These are phyloP conservation scores for Tragelaphus imberbis DNA, from an alignment of 2,113 vertebrate species.

Conservation along the genomic window DNA sequence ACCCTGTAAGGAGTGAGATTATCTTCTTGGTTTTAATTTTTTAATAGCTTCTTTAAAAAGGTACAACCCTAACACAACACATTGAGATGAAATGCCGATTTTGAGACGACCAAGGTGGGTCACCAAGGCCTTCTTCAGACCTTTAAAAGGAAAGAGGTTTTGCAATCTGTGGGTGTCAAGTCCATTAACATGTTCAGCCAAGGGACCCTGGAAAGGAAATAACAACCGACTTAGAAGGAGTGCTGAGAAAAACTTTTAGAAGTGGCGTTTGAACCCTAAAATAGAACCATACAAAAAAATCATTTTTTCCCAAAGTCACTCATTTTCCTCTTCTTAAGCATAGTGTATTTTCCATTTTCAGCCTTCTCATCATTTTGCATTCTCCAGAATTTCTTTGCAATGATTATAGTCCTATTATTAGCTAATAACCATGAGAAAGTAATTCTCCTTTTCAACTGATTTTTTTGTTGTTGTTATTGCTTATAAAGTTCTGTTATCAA, in stretches of 20 bases:
- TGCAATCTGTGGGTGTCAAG: neutral
- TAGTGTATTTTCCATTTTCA: neutral
- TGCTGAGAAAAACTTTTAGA: neutral
- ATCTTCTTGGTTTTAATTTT: neutral
- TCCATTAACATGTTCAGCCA: neutral
- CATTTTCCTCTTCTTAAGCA: neutral
- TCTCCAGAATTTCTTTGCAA: neutral
- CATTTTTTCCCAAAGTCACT: neutral
- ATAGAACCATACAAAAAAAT: neutral
- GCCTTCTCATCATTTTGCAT: neutral
- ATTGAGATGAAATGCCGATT: neutral
- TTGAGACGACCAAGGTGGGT: neutral
- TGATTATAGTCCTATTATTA: neutral
- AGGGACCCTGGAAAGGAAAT: neutral
- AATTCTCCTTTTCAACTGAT: neutral
- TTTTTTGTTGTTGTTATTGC: neutral
- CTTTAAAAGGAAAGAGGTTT: neutral
- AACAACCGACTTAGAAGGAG: neutral
- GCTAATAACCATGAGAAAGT: neutral
- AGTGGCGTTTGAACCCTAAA: neutral
- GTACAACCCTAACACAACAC: neutral
- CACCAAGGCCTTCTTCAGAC: neutral
- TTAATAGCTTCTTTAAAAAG: neutral
- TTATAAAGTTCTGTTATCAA: neutral
- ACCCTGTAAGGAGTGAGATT: neutral